A percentile compares a stretch with the other conserved stretches of the same genome.
These are phyloP conservation scores for Spermophilus dauricus DNA, from an alignment of 2,113 vertebrate species.

Conservation along the genomic window DNA sequence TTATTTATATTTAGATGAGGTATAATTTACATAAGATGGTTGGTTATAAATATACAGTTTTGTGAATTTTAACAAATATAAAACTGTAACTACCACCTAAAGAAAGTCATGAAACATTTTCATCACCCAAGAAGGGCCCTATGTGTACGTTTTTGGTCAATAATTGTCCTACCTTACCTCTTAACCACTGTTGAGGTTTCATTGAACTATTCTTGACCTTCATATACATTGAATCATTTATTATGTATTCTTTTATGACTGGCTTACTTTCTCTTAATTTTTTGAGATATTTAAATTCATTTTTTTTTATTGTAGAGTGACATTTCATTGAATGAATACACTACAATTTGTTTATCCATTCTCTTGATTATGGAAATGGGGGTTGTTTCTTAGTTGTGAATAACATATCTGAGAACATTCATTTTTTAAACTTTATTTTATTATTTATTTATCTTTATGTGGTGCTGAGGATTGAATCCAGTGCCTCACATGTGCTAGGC, in stretches of 20 bases:
- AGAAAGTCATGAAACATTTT: slow-evolving; percentile 17
- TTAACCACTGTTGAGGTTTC: neutral
- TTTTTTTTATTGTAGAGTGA: slow-evolving; percentile 20
- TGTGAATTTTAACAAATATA: slow-evolving; percentile 46
- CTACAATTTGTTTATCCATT: slow-evolving; percentile 17
- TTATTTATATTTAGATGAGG: slow-evolving; percentile 17
- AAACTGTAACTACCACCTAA: neutral
- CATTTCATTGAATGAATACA: neutral
- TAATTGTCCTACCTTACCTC: neutral
- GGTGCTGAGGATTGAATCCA: neutral
- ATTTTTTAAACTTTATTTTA: neutral
- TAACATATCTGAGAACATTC: neutral
- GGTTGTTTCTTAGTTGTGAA: slow-evolving; percentile 52
- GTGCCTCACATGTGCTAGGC: neutral
- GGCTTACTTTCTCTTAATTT: neutral
- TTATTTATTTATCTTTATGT: neutral
- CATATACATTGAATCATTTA: neutral
- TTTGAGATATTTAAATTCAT: neutral
- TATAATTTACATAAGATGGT: neutral
- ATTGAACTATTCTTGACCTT: slow-evolving; percentile 42
- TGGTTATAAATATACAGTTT: neutral
- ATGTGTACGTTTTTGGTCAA: slow-evolving; percentile 15
- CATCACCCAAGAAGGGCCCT: neutral
- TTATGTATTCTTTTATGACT: slow-evolving; percentile 5
- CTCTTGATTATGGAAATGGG: slow-evolving; percentile 15